phyloP scores from a whole-genome alignment of 2,888 invertebrate species.

The Ischnus inquisitorius region DNA sequence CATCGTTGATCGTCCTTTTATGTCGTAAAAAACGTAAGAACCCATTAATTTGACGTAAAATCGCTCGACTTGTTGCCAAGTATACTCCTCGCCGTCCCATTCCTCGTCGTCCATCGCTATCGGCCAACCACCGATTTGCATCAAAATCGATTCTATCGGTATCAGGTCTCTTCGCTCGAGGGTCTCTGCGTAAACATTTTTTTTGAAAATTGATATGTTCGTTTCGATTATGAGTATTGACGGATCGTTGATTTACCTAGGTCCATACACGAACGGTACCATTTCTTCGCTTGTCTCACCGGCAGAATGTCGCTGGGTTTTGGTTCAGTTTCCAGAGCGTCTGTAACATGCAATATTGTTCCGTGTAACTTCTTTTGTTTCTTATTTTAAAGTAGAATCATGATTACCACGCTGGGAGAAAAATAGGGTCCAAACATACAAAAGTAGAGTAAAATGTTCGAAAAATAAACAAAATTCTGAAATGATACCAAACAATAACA shows the following conservation, averaged over 20 bases:
- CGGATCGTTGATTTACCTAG: background rate
- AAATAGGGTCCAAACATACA: too few species aligned
- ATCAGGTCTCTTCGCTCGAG: conserved; percentile 70
- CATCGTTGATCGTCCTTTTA: background rate
- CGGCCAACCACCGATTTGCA: conserved; percentile 74
- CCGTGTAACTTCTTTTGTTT: background rate
- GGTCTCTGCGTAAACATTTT: conserved; percentile 47
- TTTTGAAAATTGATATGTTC: background rate
- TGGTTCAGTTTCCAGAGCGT: conserved; percentile 43
- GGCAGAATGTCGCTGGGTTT: conserved; percentile 71
- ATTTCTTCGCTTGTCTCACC: conserved; percentile 48
- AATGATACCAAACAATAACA: background rate
- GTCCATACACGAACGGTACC: conserved; percentile 1
- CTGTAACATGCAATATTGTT: background rate
- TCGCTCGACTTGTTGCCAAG: conserved; percentile 75
- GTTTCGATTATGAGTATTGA: background rate
- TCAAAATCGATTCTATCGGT: conserved; percentile 73
- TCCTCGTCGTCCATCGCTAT: conserved; percentile 75
- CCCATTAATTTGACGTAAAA: conserved; percentile 71
- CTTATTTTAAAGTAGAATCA: too few species aligned
- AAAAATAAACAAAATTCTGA: too few species aligned
- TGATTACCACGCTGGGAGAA: too few species aligned
- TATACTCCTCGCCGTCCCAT: conserved; percentile 72
- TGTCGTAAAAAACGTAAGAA: conserved; percentile 52
- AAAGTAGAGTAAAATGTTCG: too few species aligned